phyloP scores from a whole-genome alignment of 2,113 vertebrate species.

The Pluvianellus socialis region DNA sequence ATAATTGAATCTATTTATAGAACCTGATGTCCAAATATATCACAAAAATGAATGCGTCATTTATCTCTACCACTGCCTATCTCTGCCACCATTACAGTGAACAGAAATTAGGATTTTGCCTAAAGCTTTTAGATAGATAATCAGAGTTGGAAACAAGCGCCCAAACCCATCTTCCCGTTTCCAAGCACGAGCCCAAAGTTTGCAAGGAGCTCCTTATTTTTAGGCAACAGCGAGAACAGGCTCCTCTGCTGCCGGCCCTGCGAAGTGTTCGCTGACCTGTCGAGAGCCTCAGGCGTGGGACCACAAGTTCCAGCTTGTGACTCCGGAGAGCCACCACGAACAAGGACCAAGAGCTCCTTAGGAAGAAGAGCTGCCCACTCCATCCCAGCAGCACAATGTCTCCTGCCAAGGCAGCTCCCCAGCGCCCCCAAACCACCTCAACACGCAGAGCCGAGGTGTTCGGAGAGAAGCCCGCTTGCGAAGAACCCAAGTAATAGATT shows the following conservation, averaged over 20 bases:
- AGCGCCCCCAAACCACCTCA: neutral
- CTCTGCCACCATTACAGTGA: neutral
- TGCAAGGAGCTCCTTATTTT: neutral
- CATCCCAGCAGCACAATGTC: neutral
- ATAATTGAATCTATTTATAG: constrained; percentile 38
- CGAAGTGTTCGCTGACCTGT: neutral
- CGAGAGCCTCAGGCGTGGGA: rapidly evolving
- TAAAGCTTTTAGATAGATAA: neutral
- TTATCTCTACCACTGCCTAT: neutral
- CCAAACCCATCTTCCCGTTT: neutral
- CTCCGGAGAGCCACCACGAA: rapidly evolving
- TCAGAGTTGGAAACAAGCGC: neutral
- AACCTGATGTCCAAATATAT: neutral
- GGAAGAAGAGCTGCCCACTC: neutral
- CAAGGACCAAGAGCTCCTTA: neutral
- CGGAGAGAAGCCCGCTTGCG: neutral
- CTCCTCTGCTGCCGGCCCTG: neutral
- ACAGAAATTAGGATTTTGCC: neutral
- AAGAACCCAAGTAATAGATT: neutral
- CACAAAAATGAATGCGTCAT: neutral
- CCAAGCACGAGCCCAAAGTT: neutral
- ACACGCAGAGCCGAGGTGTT: neutral
- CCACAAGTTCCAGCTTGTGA: neutral
- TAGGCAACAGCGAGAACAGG: neutral
- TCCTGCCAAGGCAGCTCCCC: neutral